phyloP scores from a whole-genome alignment of 1,140 invertebrate species.

The Cyphomyrmex costatus region DNA sequence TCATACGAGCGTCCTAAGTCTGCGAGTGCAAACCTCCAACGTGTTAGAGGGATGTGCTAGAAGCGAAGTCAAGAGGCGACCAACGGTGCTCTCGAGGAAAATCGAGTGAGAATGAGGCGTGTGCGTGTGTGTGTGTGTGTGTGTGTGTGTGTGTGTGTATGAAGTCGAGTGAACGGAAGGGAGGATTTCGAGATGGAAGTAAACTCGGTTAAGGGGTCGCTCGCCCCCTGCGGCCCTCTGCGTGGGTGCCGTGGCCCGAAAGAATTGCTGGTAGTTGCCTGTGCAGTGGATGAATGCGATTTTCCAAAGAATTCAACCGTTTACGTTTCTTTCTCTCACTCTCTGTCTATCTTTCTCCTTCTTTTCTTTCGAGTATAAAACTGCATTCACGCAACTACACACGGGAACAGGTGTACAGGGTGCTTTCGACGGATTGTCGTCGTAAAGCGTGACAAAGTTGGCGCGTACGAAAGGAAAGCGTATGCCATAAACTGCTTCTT shows the following conservation, averaged over 20 bases:
- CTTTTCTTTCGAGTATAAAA: slow-evolving; percentile 23
- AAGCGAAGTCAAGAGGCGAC: slow-evolving; percentile 62
- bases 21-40: slow-evolving; percentile 56
- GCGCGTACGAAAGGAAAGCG: slow-evolving; percentile 16
- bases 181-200: slow-evolving; percentile 69
- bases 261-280: slow-evolving; percentile 55
- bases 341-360: background rate
- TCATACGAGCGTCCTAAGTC: slow-evolving; percentile 47
- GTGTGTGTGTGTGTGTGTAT: slow-evolving; percentile 29
- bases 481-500: slow-evolving; percentile 36
- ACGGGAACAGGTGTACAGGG: slow-evolving; percentile 38
- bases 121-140: slow-evolving; percentile 45
- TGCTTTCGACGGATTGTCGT: slow-evolving; percentile 41
- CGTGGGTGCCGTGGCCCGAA: slow-evolving; percentile 38
- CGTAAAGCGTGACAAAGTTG: slow-evolving; percentile 51
- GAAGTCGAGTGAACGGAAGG: slow-evolving; percentile 54
- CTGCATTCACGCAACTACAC: slow-evolving; percentile 31
- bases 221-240: slow-evolving; percentile 51
- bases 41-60: slow-evolving; percentile 18
- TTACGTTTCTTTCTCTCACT: slow-evolving; percentile 15
- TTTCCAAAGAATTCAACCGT: slow-evolving; percentile 53
- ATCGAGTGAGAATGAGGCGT: slow-evolving; percentile 70
- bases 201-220: slow-evolving; percentile 74
- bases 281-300: slow-evolving; percentile 54
- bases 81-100: slow-evolving; percentile 74